Percentiles rank a stretch among this genome's conserved stretches.
Conservation (phyloP, 2,113 vertebrate genomes). For the Phylloscopus trochiloides region DNA sequence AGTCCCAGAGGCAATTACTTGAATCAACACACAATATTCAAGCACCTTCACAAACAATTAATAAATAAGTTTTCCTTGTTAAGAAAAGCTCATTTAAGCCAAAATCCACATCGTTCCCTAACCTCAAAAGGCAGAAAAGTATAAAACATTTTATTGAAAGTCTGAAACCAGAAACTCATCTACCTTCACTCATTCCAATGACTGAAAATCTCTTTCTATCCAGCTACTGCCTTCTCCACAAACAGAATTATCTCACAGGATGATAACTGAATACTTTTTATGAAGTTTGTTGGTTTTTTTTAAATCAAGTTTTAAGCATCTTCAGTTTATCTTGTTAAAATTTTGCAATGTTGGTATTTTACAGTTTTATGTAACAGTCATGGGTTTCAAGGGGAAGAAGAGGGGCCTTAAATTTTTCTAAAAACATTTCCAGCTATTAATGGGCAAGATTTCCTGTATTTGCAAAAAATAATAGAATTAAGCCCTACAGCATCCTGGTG, state of each 20-base stretch:
- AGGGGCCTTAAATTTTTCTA: background rate
- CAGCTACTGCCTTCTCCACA: background rate
- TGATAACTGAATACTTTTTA: background rate
- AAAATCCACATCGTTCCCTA: background rate
- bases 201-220: background rate
- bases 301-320: background rate
- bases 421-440: background rate
- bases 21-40: background rate
- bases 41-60: slow-evolving; percentile 12
- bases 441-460: background rate
- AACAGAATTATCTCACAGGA: background rate
- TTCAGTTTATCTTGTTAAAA: background rate
- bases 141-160: background rate
- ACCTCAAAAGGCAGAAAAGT: background rate
- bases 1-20: background rate
- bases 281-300: background rate
- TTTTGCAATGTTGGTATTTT: background rate
- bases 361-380: background rate
- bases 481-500: background rate
- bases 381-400: background rate
- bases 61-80: background rate
- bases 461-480: background rate
- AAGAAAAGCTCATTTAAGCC: background rate
- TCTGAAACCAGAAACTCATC: background rate
- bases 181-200: background rate